phyloP scores from a whole-genome alignment of 2,797 vertebrate species.

The Antennarius maculatus region DNA sequence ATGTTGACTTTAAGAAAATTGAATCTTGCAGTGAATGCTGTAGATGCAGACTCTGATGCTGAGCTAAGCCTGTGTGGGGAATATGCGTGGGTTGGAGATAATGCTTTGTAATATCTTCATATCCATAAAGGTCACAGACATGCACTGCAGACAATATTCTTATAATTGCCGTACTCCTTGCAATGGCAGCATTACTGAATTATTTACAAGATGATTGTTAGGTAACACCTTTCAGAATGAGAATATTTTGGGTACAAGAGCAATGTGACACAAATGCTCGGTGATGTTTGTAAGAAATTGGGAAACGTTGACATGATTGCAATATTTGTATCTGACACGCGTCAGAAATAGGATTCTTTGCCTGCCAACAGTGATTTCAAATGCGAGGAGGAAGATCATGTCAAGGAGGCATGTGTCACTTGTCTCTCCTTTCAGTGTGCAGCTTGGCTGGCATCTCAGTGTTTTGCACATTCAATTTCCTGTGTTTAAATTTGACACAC shows the following conservation, averaged over 20 bases:
- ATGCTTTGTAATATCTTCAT: constrained; percentile 36
- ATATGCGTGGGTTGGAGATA: constrained; percentile 29
- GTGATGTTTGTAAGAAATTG: constrained; percentile 27
- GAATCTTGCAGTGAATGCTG: background rate
- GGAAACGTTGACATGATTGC: constrained; percentile 44
- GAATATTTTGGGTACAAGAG: constrained; percentile 1
- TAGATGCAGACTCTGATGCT: constrained; percentile 1
- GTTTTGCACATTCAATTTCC: constrained; percentile 78
- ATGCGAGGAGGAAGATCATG: constrained; percentile 48
- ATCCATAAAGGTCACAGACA: constrained; percentile 56
- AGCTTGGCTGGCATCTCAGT: constrained; percentile 52
- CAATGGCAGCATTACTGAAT: constrained; percentile 18
- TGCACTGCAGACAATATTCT: constrained; percentile 16
- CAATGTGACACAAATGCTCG: constrained; percentile 28
- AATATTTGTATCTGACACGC: constrained; percentile 56
- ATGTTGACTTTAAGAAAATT: constrained; percentile 39
- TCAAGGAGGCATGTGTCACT: constrained; percentile 59
- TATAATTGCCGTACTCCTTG: constrained; percentile 37
- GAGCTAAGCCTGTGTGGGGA: constrained; percentile 29
- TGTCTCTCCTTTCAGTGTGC: constrained; percentile 37
- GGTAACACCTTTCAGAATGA: background rate
- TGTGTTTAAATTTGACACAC: constrained; percentile 74
- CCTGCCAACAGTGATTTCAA: constrained; percentile 57
- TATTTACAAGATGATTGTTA: constrained; percentile 22
- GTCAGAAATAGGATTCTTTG: constrained; percentile 55